Conservation (phyloP, 2,797 vertebrate species). For the Hoplostethus mediterraneus region DNA sequence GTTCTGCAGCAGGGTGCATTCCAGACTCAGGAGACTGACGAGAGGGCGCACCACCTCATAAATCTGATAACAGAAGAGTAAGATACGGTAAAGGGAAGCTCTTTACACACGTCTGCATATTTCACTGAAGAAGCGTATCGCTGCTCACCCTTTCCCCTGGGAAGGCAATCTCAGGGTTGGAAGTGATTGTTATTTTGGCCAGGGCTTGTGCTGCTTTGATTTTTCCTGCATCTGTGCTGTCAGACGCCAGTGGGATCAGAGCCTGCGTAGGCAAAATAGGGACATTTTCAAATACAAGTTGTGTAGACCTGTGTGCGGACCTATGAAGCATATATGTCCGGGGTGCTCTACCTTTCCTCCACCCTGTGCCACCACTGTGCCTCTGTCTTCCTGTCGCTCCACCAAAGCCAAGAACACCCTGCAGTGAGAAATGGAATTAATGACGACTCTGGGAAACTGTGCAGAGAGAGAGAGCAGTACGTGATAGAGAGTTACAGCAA, state of each 20-base stretch:
- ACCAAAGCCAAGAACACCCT: constrained; percentile 97
- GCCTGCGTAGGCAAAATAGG: constrained; percentile 81
- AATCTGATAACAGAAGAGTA: constrained; percentile 81
- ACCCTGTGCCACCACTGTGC: constrained; percentile 94
- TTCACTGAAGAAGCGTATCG: neutral
- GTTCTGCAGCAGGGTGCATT: constrained; percentile 93
- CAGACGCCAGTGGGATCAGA: constrained; percentile 92
- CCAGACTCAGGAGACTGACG: constrained; percentile 90
- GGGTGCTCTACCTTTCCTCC: constrained; percentile 92
- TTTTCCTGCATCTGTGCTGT: constrained; percentile 93
- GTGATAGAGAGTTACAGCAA: neutral
- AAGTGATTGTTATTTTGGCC: constrained; percentile 96
- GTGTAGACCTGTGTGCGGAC: neutral
- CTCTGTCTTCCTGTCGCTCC: constrained; percentile 93
- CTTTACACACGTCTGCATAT: neutral
- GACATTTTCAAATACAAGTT: neutral
- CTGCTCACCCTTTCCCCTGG: constrained; percentile 92
- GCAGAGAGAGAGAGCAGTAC: neutral
- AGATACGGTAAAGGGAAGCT: neutral
- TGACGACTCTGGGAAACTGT: constrained; percentile 2
- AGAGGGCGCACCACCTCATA: constrained; percentile 96
- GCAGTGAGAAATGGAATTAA: constrained; percentile 31
- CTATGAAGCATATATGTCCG: neutral
- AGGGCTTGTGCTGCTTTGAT: constrained; percentile 95
- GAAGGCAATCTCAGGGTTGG: constrained; percentile 97